Evolutionary conservation across 2,113 vertebrate genomes (phyloP), one percentile per base, ranked within the genome.

Genomic region (Anolis carolinensis): DNA sequence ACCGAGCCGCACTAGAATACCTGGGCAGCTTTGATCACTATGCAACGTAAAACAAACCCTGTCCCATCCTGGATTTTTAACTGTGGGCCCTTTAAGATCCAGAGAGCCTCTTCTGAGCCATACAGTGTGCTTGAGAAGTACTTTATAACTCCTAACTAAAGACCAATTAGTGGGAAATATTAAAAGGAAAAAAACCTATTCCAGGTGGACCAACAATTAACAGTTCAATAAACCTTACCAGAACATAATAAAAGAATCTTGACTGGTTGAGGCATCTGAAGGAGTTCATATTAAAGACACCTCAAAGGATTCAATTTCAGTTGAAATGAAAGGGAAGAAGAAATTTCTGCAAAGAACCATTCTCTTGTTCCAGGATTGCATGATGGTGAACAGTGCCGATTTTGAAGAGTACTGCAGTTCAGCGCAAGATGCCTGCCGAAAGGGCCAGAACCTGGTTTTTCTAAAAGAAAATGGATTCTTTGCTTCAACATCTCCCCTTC

Each of bases 21-120:
- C 97, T 99, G 97, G 98, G 98, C 96, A 99, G 99, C 96, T 99
- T 99, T 96, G 98, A 99, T 97, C 99, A 99, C 99, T 99, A 99
- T 99, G 98, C 99, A 99, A 99, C 99, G 97, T 99, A 99, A 97
- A 96, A 97, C 27, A 65, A 81, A 81, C 23, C 96, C 94, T 86
- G 94, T 93, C 95, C 95, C 94, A 81, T 92, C 95, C 81, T 93
- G 97, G 97, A 97, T 97, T 97, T 96, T 96, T 97, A 81, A 96
- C 96, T 96, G 95, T 97, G 96, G 97, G 97, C 98, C 97, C 96
- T 97, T 97, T 96, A 97, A 96, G 97, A 97, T 98, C 97, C 97
- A 96, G 96, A 95, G 98, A 98, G 97, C 98, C 98, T 97, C 97
- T 98, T 98, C 98, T 99, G 98, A 99, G 98, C 98, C 98, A 99